Percentiles rank a stretch among this genome's conserved stretches.
Conservation (phyloP, 2,113 vertebrate genomes). For the Hyperoodon ampullatus region DNA sequence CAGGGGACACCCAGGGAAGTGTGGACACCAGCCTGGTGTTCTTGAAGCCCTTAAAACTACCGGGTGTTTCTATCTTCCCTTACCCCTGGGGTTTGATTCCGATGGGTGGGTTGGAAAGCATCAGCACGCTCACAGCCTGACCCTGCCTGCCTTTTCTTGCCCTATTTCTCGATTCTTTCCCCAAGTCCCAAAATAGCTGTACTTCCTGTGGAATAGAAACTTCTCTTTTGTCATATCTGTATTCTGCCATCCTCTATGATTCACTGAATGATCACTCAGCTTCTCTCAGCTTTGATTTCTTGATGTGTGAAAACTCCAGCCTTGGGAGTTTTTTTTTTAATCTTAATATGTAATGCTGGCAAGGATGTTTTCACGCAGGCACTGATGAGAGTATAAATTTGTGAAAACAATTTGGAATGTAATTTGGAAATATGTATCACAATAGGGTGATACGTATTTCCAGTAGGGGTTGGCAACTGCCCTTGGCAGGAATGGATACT, state of each 20-base stretch:
- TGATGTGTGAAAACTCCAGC: background rate
- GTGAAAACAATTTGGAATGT: background rate
- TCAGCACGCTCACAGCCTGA: background rate
- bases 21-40: background rate
- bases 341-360: background rate
- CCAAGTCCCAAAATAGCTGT: background rate
- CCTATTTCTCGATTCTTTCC: background rate
- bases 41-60: background rate
- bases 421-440: background rate
- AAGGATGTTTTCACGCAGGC: background rate
- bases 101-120: background rate
- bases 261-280: background rate
- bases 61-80: background rate
- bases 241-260: background rate
- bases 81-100: background rate
- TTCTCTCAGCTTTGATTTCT: constrained; percentile 8
- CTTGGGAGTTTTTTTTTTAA: background rate
- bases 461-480: background rate
- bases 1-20: background rate
- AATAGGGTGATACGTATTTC: no score
- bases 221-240: background rate
- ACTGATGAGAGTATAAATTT: no score
- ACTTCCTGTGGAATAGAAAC: background rate
- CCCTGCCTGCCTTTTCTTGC: background rate
- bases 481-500: background rate